Base-by-base conservation (phyloP, 2,113 vertebrate genomes). In the Rousettus leschenaultii region DNA sequence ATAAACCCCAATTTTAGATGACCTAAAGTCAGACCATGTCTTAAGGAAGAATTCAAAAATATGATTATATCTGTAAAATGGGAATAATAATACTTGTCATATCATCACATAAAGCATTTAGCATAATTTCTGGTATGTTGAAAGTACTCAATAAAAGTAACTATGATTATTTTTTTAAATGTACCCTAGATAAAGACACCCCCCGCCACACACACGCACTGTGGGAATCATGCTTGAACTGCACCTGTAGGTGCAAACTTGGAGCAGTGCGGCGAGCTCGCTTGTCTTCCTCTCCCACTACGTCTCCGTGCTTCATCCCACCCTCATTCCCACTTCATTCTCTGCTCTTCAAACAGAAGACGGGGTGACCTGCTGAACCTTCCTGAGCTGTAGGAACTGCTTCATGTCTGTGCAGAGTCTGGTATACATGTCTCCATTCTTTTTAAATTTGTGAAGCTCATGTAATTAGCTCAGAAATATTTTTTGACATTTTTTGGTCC, bases 1-100 rank as follows among this genome's bases (percentile, higher is more conserved):
- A 68, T 22, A 90, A 90, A 84, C 63, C 48, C 10, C 66, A 90
- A 91, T 65, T 91, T 79, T 78, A 84, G 45, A 66, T 94, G 18
- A 91, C 22, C 79, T 79, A 22, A 66, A 65, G 48, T 74, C n/a
- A 68, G 35, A 77, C 5, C 19, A 33, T 61, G 22, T 89, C n/a
- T 74, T 91, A 35, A 78, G 18, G 11, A 79, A 88, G n/a, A 92
- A 78, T 66, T 48, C 10, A 21, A 28, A 94, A 65, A n/a, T 7
- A 94, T 45, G 28, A 68, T 68, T 79, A 40, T n/a, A 43, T 33
- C 10, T 61, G 61, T 70, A 85, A 61, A 78, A 55, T 48, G 35
- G 2, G 13, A 88, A 91, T 78, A 77, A 51, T 51, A 51, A 51
- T 51, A 51, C 51, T 51, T 51, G 9, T 43, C 86, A 75, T 73